These are phyloP conservation scores for Acanthurus leucopareius DNA, from an alignment of 2,797 vertebrate genomes.

Conservation along the genomic window DNA sequence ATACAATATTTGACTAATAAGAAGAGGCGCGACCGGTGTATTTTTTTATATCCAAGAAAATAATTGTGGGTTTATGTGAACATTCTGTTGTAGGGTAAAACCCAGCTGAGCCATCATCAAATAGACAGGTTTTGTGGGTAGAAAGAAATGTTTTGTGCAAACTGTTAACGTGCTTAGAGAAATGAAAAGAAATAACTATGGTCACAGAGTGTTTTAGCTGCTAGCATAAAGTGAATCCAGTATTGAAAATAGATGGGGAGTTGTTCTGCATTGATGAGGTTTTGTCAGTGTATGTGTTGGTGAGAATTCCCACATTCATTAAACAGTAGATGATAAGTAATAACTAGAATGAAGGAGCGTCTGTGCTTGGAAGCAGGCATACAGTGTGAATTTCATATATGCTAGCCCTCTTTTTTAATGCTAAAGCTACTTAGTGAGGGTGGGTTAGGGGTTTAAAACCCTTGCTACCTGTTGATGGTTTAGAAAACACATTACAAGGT, in stretches of 20 bases:
- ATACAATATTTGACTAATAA: neutral
- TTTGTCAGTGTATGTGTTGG: neutral
- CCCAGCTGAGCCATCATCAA: neutral
- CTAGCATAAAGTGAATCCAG: neutral
- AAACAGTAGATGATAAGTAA: too few species aligned
- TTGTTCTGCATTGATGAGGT: neutral
- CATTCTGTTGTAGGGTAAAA: neutral
- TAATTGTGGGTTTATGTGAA: neutral
- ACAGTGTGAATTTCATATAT: neutral
- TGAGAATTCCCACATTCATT: too few species aligned
- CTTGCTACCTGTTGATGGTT: neutral
- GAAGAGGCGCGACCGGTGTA: neutral
- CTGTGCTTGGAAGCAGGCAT: neutral
- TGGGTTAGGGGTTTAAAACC: neutral
- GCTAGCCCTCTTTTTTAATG: neutral
- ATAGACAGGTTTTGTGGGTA: neutral
- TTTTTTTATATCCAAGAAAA: neutral
- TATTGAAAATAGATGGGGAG: neutral
- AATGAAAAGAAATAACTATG: too few species aligned
- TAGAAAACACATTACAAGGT: neutral
- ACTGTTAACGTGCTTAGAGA: too few species aligned
- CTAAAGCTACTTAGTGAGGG: neutral
- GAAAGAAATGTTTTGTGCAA: neutral
- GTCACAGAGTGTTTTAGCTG: neutral
- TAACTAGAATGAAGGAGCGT: neutral